Evolutionary conservation across 2,113 vertebrate species (phyloP).

Genomic region (Phyllopteryx taeniolatus): DNA sequence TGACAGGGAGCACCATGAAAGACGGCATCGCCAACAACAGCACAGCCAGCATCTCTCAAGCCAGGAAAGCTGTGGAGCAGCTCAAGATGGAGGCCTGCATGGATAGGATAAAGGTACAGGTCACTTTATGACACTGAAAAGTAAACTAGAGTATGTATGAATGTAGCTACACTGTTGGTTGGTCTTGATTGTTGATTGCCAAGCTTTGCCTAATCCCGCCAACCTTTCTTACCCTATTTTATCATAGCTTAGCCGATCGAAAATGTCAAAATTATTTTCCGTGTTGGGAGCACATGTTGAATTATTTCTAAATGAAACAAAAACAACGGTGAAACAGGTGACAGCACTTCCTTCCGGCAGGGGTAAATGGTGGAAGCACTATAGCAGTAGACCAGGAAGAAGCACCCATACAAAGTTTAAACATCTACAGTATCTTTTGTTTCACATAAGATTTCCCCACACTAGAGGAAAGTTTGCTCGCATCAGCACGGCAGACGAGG

Average conservation of each 20-base stretch:
- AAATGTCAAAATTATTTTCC: not conserved
- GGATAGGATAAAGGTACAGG: constrained; percentile 92
- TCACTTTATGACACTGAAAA: not conserved
- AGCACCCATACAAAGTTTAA: too few relatives aligned
- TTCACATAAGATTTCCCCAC: constrained; percentile 15
- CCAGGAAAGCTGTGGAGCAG: constrained; percentile 95
- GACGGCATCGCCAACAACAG: constrained; percentile 87
- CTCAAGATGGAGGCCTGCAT: constrained; percentile 99
- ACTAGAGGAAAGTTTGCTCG: constrained; percentile 32
- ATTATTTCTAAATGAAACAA: not conserved
- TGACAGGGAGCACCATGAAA: constrained; percentile 82
- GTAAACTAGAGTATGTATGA: not conserved
- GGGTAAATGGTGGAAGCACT: too few relatives aligned
- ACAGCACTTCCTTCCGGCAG: too few relatives aligned
- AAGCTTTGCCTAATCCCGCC: not conserved
- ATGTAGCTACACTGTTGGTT: not conserved
- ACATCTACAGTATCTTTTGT: too few relatives aligned
- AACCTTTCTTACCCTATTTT: not conserved
- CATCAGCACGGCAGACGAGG: constrained; percentile 30
- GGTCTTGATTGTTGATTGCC: not conserved
- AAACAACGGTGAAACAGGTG: not conserved
- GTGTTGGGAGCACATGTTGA: not conserved
- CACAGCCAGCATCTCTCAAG: constrained; percentile 93
- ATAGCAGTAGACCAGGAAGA: too few relatives aligned
- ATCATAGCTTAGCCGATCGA: not conserved